Conservation (phyloP, 2,113 vertebrate species). For the Crocuta crocuta region DNA sequence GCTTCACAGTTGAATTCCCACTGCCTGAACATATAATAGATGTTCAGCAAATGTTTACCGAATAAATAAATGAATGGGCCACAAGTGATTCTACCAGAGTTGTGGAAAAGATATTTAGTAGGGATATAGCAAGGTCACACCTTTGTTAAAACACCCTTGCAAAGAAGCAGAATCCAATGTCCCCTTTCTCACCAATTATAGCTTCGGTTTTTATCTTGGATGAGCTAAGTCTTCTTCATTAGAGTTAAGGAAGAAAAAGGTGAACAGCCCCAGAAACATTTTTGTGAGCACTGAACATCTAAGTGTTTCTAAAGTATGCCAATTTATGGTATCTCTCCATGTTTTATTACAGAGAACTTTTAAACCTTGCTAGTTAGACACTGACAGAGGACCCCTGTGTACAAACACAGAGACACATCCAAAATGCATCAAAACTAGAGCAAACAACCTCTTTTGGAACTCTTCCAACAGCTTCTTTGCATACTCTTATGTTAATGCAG, state of each 20-base stretch:
- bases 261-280: background rate
- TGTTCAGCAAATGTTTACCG: background rate
- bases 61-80: background rate
- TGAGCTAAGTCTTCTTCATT: background rate
- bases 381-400: background rate
- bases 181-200: background rate
- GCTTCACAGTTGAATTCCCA: background rate
- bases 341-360: slow-evolving; percentile 13
- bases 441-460: background rate
- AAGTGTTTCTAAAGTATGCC: background rate
- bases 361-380: slow-evolving; percentile 13
- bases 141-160: background rate
- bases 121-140: background rate
- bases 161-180: background rate
- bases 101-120: background rate
- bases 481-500: slow-evolving; percentile 11
- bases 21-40: background rate
- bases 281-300: background rate
- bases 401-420: background rate
- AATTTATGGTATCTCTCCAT: background rate
- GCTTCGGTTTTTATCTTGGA: background rate
- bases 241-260: slow-evolving; percentile 12
- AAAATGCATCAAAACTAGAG: background rate
- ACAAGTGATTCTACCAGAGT: background rate
- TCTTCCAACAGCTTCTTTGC: background rate